Base-by-base conservation (phyloP, 2,797 vertebrate species). In the Etheostoma nigrum region DNA sequence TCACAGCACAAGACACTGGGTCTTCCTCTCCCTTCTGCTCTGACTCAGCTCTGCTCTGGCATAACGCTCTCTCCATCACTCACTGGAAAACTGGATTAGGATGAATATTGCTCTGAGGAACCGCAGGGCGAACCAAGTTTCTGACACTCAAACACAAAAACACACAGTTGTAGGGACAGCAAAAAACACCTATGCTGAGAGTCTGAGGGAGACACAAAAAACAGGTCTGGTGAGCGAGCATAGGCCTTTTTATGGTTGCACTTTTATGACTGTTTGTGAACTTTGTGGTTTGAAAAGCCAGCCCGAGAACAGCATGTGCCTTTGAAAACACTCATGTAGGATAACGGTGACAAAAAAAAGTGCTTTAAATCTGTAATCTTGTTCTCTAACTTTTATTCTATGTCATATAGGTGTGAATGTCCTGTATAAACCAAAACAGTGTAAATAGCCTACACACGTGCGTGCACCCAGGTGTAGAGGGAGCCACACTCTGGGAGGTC, bases 241-340 rank as follows among this genome's bases (percentile, higher is more conserved):
- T 78, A 57, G 57, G 67, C 68, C 54, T 19, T 66, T 88, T 89
- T 84, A 91, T 82, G 86, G 81, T 81, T 64, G 76, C 71, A 54
- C 78, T 87, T 92, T 93, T 92, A 91, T 61, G 76, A 82, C 80
- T 58, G 62, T 77, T 78, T 83, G 89, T 92, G 91, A 92, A 93
- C 88, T 92, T 84, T 81, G 90, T 72, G 88, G 89, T 89, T 83
- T 77, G 75, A 80, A 77, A 76, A 81, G 57, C 45, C 81, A 51
- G 86, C 44, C 74, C n/a, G 60, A 81, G 79, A 89, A 83, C 78
- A 89, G 78, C 86, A 55, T 83, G 86, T 65, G 84, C 74, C 78
- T 84, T 82, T 82, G 76, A 85, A 82, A 88, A 61, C 9, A 16
- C 77, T 63, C 54, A 3, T 7, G 45, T 51, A 48, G 79, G 77